Conservation (phyloP, 2,797 vertebrate species). For the Apogon talboti region DNA sequence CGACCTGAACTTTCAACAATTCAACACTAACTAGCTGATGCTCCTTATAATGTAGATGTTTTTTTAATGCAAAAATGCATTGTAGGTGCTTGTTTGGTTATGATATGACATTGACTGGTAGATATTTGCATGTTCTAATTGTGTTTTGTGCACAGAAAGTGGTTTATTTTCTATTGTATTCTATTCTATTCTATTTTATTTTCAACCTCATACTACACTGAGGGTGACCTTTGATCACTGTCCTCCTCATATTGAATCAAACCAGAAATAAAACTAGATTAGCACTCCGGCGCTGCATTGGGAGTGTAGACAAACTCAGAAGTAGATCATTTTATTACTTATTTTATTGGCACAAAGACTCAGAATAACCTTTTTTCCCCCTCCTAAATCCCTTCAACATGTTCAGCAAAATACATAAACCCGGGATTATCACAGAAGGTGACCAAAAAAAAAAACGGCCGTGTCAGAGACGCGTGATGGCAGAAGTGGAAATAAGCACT, state of each 20-base stretch:
- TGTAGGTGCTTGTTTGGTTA: too few relatives aligned
- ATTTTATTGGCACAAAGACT: slow-evolving; percentile 9
- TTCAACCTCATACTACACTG: background rate
- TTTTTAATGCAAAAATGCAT: too few relatives aligned
- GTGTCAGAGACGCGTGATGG: slow-evolving; percentile 44
- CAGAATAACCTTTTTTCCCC: background rate
- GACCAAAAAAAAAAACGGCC: slow-evolving; percentile 47
- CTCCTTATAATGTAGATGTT: too few relatives aligned
- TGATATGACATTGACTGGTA: too few relatives aligned
- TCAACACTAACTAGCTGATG: too few relatives aligned
- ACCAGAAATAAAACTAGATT: slow-evolving; percentile 7
- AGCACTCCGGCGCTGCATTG: background rate
- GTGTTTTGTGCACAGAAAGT: too few relatives aligned
- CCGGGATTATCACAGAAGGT: slow-evolving; percentile 40
- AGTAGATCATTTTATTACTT: background rate
- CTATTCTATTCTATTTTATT: too few relatives aligned
- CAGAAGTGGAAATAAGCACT: slow-evolving; percentile 52
- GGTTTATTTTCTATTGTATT: too few relatives aligned
- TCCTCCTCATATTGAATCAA: background rate
- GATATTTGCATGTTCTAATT: too few relatives aligned
- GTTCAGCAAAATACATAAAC: slow-evolving; percentile 33
- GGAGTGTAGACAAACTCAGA: background rate
- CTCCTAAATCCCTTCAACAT: background rate
- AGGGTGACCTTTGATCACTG: slow-evolving; percentile 8
- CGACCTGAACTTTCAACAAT: too few relatives aligned